phyloP scores from a whole-genome alignment of 2,797 vertebrate genomes.

The Chelidonichthys spinosus region DNA sequence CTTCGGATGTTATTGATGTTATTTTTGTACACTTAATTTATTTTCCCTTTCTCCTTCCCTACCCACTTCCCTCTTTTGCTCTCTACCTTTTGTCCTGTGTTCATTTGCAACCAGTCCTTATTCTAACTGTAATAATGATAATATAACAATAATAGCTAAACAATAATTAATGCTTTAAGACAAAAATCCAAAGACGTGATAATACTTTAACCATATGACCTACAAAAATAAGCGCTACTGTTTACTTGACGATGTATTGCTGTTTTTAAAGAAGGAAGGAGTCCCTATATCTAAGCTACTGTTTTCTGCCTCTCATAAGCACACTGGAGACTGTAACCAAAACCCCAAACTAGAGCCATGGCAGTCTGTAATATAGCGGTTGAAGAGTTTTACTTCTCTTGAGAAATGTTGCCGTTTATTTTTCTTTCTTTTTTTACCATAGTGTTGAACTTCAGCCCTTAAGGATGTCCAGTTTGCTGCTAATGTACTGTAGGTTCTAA shows the following conservation, averaged over 20 bases:
- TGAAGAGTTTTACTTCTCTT: slow-evolving; percentile 87
- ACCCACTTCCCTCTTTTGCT: slow-evolving; percentile 64
- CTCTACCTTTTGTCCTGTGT: slow-evolving; percentile 72
- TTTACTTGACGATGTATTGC: slow-evolving; percentile 99
- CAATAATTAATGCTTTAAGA: slow-evolving; percentile 99
- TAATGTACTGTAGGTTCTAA: slow-evolving; percentile 89
- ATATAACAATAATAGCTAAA: slow-evolving; percentile 87
- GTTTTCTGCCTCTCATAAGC: slow-evolving; percentile 93
- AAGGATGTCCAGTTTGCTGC: slow-evolving; percentile 96
- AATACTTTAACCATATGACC: slow-evolving; percentile 95
- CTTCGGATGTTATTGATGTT: slow-evolving; percentile 86
- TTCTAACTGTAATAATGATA: slow-evolving; percentile 88
- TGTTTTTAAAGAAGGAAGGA: slow-evolving; percentile 94
- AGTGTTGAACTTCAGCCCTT: slow-evolving; percentile 87
- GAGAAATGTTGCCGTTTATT: slow-evolving; percentile 82
- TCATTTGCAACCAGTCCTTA: slow-evolving; percentile 82
- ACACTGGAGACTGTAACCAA: slow-evolving; percentile 93
- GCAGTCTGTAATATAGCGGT: slow-evolving; percentile 89
- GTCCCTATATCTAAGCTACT: slow-evolving; percentile 93
- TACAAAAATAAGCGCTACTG: slow-evolving; percentile 97
- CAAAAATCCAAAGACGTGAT: slow-evolving; percentile 99
- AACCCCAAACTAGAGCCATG: slow-evolving; percentile 91
- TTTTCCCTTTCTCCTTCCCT: slow-evolving; percentile 76
- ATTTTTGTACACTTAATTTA: slow-evolving; percentile 92
- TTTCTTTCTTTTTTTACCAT: slow-evolving; percentile 77